Base-by-base conservation (phyloP, 2,888 invertebrate species). In the Crocallis elinguaria region DNA sequence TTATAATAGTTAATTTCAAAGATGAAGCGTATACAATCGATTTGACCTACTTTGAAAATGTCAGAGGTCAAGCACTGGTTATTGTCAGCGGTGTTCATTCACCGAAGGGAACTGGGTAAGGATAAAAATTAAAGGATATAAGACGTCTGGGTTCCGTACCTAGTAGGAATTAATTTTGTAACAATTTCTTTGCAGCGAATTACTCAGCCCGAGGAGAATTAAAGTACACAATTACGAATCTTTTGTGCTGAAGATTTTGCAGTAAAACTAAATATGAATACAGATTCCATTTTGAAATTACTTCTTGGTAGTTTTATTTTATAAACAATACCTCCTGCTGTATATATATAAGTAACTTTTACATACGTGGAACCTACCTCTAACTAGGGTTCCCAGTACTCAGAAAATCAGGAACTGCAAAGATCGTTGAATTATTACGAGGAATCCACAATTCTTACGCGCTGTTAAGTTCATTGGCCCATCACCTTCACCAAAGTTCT, bases 1-100 rank as follows among this genome's bases (percentile, higher is more conserved):
- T 93, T 3, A 86, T 93, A 2, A 70, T 94, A 0, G 79, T 94
- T 9, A 95, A 95, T 87, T 88, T 94, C 30, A 93, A 92, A 36
- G 70, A 86, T n/a, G 61, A 77, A 16, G 66, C 83, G 0, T 89
- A 93, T 70, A 78, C 77, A 3, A 83, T 95, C 12, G 90, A 94
- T 79, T 77, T 94, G 38, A 85, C 81, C 5, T 86, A 87, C 51
- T 92, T 94, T 30, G 88, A 91, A 44, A 85, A 92, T 43, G 82
- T 92, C 1, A 70, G 75, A 2, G 77, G 82, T 0, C 67, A 82
- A 38, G 64, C 94, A 12, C 77, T 86, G 42, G 89, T 94, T 2
- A 82, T 92, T 16, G 79, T 93, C 6, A 77, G 88, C 7, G 93
- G 92, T 55, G 73, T 92, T 1, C 79, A 88, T 32, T 94, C 94